Conservation (phyloP, 2,113 vertebrate species). For the Phaetusa simplex region DNA sequence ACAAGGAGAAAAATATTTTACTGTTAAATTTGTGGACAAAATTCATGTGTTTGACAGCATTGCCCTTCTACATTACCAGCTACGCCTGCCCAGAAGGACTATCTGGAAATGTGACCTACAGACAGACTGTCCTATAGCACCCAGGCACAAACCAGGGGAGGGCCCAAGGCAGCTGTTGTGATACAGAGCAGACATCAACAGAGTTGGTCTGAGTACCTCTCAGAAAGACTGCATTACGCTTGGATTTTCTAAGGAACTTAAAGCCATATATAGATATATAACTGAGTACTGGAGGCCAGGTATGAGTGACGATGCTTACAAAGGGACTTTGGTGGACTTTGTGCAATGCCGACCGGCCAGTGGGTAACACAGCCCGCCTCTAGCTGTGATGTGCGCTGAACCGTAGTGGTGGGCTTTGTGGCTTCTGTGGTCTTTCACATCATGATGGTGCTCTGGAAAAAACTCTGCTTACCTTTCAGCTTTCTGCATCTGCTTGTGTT, state of each 20-base stretch:
- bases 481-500: neutral
- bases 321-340: neutral
- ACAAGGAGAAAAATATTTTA: neutral
- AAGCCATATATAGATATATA: neutral
- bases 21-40: neutral
- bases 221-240: neutral
- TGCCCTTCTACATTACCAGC: neutral
- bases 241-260: neutral
- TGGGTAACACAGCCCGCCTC: neutral
- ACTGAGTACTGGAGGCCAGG: neutral
- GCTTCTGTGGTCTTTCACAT: neutral
- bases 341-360: accelerated
- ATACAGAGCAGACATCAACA: neutral
- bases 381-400: neutral
- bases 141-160: neutral
- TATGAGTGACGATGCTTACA: neutral
- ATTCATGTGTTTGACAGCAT: neutral
- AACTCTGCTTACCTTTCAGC: neutral
- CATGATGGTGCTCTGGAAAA: neutral
- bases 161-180: neutral
- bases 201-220: neutral
- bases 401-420: accelerated
- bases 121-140: neutral
- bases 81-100: neutral
- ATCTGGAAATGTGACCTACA: accelerated